These are phyloP conservation scores for Plecotus auritus DNA, from an alignment of 2,113 vertebrate genomes.

Conservation along the genomic window DNA sequence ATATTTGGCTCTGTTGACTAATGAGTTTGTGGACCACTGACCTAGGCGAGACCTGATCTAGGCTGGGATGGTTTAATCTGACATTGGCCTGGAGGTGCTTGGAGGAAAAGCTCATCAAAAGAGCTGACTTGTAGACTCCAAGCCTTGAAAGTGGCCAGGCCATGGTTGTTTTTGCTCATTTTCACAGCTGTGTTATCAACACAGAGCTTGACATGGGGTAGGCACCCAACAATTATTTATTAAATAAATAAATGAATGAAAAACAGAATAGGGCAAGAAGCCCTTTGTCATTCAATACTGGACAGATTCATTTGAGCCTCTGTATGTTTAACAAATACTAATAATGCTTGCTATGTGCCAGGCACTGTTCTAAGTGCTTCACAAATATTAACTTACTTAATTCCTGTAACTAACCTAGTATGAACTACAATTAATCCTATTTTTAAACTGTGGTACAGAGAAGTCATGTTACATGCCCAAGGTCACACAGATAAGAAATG, in stretches of 20 bases:
- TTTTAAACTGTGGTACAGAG: background rate
- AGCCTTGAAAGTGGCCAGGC: background rate
- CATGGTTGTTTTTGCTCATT: background rate
- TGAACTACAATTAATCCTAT: background rate
- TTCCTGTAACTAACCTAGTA: background rate
- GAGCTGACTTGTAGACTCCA: background rate
- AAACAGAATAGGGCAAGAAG: background rate
- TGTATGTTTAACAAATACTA: constrained; percentile 33
- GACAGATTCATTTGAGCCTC: background rate
- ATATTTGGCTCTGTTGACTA: too few relatives aligned
- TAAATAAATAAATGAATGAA: background rate
- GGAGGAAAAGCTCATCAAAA: background rate
- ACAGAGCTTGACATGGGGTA: background rate
- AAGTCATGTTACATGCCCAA: background rate
- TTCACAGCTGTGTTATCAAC: background rate
- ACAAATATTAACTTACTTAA: constrained; percentile 47
- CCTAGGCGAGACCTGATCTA: background rate
- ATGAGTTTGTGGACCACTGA: too few relatives aligned
- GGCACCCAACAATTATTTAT: constrained; percentile 36
- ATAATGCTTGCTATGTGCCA: background rate
- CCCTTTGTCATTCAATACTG: background rate
- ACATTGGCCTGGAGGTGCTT: background rate
- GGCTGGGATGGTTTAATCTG: background rate
- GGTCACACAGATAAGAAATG: background rate
- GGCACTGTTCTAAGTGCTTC: background rate